Evolutionary conservation across 2,888 invertebrate species (phyloP).

Genomic region (Ormyrus nitidulus): DNA sequence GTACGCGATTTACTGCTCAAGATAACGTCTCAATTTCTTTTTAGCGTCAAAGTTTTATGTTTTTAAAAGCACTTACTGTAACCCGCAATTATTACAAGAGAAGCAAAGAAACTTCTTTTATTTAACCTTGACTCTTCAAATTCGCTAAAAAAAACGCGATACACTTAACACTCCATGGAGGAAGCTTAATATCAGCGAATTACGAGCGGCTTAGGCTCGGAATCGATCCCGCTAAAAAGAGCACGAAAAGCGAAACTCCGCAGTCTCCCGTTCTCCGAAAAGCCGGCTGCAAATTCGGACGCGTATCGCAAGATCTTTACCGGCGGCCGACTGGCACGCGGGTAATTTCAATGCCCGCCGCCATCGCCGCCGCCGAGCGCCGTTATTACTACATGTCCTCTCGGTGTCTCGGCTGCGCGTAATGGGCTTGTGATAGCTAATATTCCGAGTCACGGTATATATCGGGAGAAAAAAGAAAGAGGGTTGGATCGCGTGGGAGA

Average conservation of each 20-base stretch:
- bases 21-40: no score
- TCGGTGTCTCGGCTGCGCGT: conserved; percentile 27
- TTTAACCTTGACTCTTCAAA: no score
- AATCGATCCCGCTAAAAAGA: neutral
- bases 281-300: conserved; percentile 24
- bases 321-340: conserved; percentile 5
- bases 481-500: neutral
- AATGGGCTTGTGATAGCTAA: conserved; percentile 62
- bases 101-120: no score
- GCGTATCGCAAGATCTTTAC: conserved; percentile 45
- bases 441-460: conserved; percentile 67
- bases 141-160: neutral
- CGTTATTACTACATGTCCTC: conserved; percentile 52
- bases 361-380: neutral
- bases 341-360: conserved; percentile 53
- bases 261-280: neutral
- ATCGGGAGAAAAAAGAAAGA: conserved; percentile 8
- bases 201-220: no score
- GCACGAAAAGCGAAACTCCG: conserved; percentile 4
- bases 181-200: neutral
- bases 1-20: no score
- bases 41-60: no score
- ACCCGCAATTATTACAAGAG: no score
- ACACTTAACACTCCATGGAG: neutral
- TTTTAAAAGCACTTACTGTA: no score